Percentiles rank a stretch among this genome's conserved stretches.
Conservation (phyloP, 2,797 vertebrate genomes). For the Limosa lapponica region DNA sequence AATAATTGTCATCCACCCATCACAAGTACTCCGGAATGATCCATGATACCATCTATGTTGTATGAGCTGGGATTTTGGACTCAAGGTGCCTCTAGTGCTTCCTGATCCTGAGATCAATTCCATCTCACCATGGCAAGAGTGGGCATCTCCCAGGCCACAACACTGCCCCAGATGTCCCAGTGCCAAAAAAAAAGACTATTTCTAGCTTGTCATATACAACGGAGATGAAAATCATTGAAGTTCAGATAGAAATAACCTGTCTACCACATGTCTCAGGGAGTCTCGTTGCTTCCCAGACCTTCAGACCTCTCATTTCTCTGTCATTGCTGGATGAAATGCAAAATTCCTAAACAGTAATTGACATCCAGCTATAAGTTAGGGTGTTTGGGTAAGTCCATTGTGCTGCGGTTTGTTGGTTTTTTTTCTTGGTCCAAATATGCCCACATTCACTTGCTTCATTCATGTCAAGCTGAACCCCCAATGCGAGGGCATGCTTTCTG, state of each 20-base stretch:
- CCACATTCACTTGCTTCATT: neutral
- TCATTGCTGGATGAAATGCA: neutral
- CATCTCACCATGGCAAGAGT: neutral
- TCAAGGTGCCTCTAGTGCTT: neutral
- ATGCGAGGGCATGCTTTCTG: neutral
- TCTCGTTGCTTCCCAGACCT: neutral
- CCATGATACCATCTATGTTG: neutral
- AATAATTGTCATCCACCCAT: neutral
- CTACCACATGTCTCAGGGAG: neutral
- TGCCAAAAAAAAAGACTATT: neutral
- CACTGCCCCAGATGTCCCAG: neutral
- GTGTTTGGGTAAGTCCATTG: neutral
- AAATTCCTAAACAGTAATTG: neutral
- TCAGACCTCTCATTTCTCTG: neutral
- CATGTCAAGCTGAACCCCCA: fast-evolving
- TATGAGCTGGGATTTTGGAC: neutral
- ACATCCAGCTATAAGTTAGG: neutral
- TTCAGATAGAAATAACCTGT: neutral
- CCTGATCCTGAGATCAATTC: neutral
- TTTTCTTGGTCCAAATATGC: neutral
- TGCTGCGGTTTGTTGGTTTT: neutral
- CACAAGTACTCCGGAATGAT: neutral
- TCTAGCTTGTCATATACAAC: neutral
- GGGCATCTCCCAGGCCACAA: neutral
- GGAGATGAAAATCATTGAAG: neutral